These are phyloP conservation scores for Parochlus steinenii DNA, from an alignment of 2,888 invertebrate genomes.

Conservation along the genomic window DNA sequence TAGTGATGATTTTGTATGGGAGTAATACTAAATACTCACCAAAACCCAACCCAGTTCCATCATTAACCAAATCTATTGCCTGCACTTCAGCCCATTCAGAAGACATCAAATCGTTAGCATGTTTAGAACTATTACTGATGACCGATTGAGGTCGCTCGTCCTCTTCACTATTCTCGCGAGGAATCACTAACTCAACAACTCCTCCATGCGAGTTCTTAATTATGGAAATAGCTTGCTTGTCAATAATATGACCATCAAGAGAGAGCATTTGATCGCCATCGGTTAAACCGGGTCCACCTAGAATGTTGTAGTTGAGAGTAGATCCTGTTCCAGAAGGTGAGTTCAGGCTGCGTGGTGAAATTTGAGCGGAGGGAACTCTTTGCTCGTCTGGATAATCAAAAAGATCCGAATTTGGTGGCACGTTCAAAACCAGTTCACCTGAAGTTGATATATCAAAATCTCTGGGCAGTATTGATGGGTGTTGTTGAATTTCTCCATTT, in stretches of 20 bases:
- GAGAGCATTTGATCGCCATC: constrained; percentile 74
- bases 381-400: constrained; percentile 52
- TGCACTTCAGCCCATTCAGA: constrained; percentile 96
- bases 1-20: not conserved
- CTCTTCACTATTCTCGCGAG: constrained; percentile 31
- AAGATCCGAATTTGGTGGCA: constrained; percentile 39
- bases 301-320: constrained; percentile 54
- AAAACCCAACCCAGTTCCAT: constrained; percentile 95
- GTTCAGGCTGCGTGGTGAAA: constrained; percentile 50
- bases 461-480: constrained; percentile 81
- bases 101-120: constrained; percentile 50
- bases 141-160: constrained; percentile 43
- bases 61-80: constrained; percentile 92
- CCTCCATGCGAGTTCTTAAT: constrained; percentile 53
- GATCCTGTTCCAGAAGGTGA: constrained; percentile 27
- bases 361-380: constrained; percentile 57
- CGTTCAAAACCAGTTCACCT: constrained; percentile 45
- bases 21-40: constrained; percentile 41
- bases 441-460: constrained; percentile 70
- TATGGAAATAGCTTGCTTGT: not conserved
- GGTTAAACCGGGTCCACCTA: constrained; percentile 34
- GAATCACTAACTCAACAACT: constrained; percentile 44
- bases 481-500: constrained; percentile 71
- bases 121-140: constrained; percentile 48
- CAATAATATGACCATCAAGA: constrained; percentile 60